Evolutionary conservation across 1,140 invertebrate species (phyloP).

Genomic region (Drosophila pseudoananassae): DNA sequence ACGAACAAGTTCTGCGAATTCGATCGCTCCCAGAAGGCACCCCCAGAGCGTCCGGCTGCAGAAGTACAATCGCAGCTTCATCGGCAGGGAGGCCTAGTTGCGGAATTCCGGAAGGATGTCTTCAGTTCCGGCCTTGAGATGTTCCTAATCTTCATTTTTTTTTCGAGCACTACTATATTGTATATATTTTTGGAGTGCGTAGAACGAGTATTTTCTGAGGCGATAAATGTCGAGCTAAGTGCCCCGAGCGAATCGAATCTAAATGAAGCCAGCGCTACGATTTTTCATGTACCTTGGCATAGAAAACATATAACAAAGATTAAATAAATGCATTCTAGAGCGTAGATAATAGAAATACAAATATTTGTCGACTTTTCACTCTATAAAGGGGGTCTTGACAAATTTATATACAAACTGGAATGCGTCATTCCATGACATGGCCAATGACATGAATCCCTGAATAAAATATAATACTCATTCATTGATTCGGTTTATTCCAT

Average conservation of each 20-base stretch:
- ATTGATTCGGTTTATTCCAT: conserved; percentile 57
- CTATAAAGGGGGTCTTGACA: neutral
- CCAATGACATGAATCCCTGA: neutral
- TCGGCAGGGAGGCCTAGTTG: conserved; percentile 17
- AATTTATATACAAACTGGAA: neutral
- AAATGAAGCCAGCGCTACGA: conserved; percentile 33
- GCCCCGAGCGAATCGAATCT: conserved; percentile 27
- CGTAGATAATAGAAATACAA: conserved; percentile 34
- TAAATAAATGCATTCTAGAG: conserved; percentile 51
- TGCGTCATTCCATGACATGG: conserved; percentile 33
- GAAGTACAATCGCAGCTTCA: conserved; percentile 60
- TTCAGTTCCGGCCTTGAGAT: conserved; percentile 16
- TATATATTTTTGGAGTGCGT: conserved; percentile 40
- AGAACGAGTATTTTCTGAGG: conserved; percentile 25
- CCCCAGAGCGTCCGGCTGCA: conserved; percentile 62
- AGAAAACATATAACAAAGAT: conserved; percentile 36
- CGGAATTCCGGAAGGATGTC: neutral
- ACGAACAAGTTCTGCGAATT: conserved; percentile 87
- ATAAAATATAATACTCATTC: neutral
- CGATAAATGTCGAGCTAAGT: conserved; percentile 20
- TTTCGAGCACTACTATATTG: conserved; percentile 33
- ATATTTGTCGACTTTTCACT: conserved; percentile 12
- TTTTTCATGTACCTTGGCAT: conserved; percentile 51
- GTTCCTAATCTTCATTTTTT: conserved; percentile 54
- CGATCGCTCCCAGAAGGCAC: conserved; percentile 67